Evolutionary conservation across 35 echinoderm and acorn worm species (phyloP), one percentile per base, ranked within the genome.

Genomic region (Hemicentrotus pulcherrimus): DNA sequence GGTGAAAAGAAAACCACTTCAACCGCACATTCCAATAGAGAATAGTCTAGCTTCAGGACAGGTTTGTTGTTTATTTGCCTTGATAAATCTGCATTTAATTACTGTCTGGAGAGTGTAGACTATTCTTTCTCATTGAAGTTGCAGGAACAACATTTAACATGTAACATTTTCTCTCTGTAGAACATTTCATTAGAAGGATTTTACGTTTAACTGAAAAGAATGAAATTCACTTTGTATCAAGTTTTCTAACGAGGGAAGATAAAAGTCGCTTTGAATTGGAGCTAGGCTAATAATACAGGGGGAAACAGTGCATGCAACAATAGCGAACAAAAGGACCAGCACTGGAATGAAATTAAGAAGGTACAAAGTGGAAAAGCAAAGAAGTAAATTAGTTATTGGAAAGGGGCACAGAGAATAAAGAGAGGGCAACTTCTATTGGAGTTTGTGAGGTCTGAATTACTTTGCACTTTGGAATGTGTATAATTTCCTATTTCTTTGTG

Each of bases 11-110:
- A 78, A 78, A 22, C 65, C 65, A 78, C 65, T 78, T 78, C 65
- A 78, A 78, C 65, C 65, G 4, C 65, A 78, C 65, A 78, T 78
- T 78, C 65, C 65, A 78, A 78, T 78, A n/a, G 65, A 78, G 65
- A 6, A 28, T 78, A 78, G 65, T 78, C 65, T 78, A 78, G 65
- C 65, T 78, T n/a, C 65, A 78, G 19, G 65, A 78, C 65, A 78
- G 65, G 0, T n/a, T 78, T n/a, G 19, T 4, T 28, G 65, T 7
- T 28, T 78, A 6, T 59, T 28, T 78, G 65, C 24, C 19, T 28
- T 5, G 24, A n/a, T 78, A 28, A 4, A 28, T 28, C 4, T 78
- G 0, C 6, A 2, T 22, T 78, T 78, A 8, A n/a, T 28, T 7
- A 22, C 11, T 7, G 65, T 78, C 22, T 78, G 65, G 65, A 78